These are phyloP conservation scores for Drosophila setosimentum DNA, from an alignment of 2,888 invertebrate species.

Conservation along the genomic window DNA sequence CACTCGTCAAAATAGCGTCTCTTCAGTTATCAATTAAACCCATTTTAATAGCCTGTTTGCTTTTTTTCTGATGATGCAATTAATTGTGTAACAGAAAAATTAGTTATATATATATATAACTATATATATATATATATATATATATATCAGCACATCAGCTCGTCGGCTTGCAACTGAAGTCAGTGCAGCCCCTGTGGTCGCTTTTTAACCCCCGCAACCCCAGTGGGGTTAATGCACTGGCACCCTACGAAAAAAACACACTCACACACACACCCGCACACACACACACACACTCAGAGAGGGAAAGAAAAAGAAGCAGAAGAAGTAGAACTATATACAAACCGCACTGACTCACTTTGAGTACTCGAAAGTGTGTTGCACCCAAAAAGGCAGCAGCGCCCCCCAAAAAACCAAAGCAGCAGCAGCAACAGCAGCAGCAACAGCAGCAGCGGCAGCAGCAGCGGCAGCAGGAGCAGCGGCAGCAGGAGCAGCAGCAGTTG, in stretches of 20 bases:
- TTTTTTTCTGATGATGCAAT: too few species aligned
- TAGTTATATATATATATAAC: not conserved
- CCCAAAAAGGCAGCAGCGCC: conserved; percentile 58
- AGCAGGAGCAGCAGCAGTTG: conserved; percentile 15
- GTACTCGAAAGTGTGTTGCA: conserved; percentile 76
- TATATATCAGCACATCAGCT: conserved; percentile 7
- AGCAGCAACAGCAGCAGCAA: conserved; percentile 18
- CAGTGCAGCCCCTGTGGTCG: conserved; percentile 11
- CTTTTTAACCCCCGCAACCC: conserved; percentile 16
- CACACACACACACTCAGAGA: conserved; percentile 4
- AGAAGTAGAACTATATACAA: conserved; percentile 45
- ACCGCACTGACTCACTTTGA: conserved; percentile 60
- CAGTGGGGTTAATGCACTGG: conserved; percentile 74
- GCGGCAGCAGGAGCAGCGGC: conserved; percentile 7
- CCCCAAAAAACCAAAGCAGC: conserved; percentile 33
- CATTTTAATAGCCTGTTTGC: too few species aligned
- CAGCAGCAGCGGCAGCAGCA: not conserved
- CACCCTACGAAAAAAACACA: conserved; percentile 50
- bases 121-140: not conserved
- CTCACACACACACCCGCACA: not conserved
- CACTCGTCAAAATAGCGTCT: not conserved
- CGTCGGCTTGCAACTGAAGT: conserved; percentile 6
- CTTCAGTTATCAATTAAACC: not conserved
- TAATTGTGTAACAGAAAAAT: too few species aligned
- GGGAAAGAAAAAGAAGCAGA: conserved; percentile 6